Conservation (phyloP, 2,113 vertebrate genomes). For the Thymallus thymallus region DNA sequence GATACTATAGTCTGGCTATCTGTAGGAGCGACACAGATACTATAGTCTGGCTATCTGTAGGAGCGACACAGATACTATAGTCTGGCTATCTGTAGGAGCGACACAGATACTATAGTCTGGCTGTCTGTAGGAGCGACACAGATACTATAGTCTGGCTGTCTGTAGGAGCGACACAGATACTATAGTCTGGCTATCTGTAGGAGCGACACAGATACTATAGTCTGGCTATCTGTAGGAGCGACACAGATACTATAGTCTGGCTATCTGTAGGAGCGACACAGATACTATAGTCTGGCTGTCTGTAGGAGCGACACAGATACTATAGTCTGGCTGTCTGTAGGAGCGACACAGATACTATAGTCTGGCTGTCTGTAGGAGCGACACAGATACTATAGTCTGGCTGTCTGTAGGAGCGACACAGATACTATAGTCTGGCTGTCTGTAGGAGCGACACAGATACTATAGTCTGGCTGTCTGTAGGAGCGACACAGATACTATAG, state of each 20-base stretch:
- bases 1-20: too few species aligned
- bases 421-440: too few species aligned
- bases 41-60: too few species aligned
- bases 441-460: not conserved
- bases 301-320: not conserved
- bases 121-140: not conserved
- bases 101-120: not conserved
- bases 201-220: not conserved
- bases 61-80: too few species aligned
- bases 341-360: too few species aligned
- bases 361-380: not conserved
- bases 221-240: too few species aligned
- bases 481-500: too few species aligned
- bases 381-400: not conserved
- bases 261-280: constrained; percentile 74
- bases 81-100: not conserved
- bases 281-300: not conserved
- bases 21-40: too few species aligned
- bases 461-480: too few species aligned
- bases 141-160: not conserved
- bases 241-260: too few species aligned
- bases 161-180: not conserved
- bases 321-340: not conserved
- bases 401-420: not conserved
- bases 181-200: not conserved